Conservation (phyloP, 2,888 invertebrate genomes). For the Leptopilina drosophilae region DNA sequence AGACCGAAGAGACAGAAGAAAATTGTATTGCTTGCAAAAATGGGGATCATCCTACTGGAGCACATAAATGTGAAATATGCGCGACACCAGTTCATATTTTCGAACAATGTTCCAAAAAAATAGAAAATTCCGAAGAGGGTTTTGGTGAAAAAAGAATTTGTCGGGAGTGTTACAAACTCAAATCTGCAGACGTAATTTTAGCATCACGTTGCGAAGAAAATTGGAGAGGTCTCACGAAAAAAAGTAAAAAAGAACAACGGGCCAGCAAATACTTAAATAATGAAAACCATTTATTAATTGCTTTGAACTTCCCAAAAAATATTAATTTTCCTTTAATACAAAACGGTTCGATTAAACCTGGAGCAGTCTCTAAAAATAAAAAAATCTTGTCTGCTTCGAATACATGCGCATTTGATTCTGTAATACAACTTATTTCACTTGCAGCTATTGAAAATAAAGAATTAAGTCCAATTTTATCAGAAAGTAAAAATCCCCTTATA, state of each 20-base stretch:
- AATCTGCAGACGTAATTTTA: neutral
- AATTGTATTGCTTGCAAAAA: neutral
- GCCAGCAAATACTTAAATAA: neutral
- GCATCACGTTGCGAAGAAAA: neutral
- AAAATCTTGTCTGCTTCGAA: neutral
- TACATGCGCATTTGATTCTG: neutral
- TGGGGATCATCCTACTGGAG: neutral
- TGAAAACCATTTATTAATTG: neutral
- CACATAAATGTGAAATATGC: neutral
- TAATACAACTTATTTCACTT: neutral
- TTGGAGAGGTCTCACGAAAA: neutral
- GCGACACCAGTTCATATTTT: neutral
- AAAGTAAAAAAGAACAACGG: neutral
- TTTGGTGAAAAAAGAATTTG: conserved; percentile 2
- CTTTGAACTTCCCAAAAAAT: neutral
- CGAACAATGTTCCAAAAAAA: neutral
- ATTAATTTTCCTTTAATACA: neutral
- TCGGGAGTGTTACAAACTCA: neutral
- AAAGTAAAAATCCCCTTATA: no score
- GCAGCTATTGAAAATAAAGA: neutral
- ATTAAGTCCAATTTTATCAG: no score
- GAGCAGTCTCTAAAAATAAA: neutral
- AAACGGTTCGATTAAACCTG: neutral
- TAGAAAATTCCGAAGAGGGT: neutral
- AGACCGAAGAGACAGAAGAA: no score